Conservation (phyloP, 2,113 vertebrate genomes). For the Microcebus griseorufus region DNA sequence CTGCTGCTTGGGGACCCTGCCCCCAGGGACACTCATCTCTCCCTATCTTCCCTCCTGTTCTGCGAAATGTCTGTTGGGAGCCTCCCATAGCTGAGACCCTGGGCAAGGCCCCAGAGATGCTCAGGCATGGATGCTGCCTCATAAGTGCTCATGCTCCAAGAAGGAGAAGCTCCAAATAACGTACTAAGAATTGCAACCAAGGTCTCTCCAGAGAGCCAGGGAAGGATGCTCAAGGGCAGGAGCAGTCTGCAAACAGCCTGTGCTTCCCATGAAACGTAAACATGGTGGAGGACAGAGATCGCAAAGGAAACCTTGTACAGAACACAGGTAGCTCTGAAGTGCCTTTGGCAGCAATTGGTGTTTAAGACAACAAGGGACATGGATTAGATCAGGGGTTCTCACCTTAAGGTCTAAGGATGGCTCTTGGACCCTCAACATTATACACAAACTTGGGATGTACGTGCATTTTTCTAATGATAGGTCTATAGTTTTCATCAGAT, state of each 20-base stretch:
- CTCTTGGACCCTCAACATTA: neutral
- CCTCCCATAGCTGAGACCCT: neutral
- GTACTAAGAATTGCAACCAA: neutral
- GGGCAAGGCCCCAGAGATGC: neutral
- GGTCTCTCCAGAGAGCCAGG: neutral
- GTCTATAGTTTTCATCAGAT: neutral
- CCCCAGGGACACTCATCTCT: neutral
- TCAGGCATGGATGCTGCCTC: neutral
- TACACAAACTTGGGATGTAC: neutral
- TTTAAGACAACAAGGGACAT: neutral
- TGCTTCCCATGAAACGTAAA: neutral
- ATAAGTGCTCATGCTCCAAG: neutral
- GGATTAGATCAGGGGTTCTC: neutral
- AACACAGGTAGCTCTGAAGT: neutral
- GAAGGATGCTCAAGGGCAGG: neutral
- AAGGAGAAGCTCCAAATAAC: neutral
- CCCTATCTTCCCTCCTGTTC: neutral
- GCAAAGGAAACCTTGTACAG: neutral
- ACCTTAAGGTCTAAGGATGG: neutral
- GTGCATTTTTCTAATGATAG: constrained; percentile 25
- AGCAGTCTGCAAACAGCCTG: neutral
- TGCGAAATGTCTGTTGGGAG: neutral
- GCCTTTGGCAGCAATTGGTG: neutral
- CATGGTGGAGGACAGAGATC: neutral
- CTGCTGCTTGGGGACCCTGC: neutral